Base-by-base conservation (phyloP, 1,140 invertebrate species). In the Psilanteris sp. region DNA sequence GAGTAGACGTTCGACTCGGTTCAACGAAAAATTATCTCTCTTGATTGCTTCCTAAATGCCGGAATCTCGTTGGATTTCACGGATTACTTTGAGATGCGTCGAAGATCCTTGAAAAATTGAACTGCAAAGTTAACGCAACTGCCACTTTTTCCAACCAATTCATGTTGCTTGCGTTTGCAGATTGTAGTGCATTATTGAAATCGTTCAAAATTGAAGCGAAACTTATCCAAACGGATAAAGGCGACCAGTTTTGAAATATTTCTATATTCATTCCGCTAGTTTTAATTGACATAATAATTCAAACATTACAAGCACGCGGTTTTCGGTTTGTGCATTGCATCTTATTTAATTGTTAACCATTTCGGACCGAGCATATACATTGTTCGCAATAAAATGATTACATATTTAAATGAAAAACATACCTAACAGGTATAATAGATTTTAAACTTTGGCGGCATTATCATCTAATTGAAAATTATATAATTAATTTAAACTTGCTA, bases 21-120 rank as follows among this genome's bases (percentile, higher is more conserved):
- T 43, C 62, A 13, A 43, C 71, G 67, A 77, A 77, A 77, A 77
- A 77, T 77, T 72, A 77, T 77, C 67, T 67, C 39, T 54, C 46
- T 13, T 72, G 74, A 77, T 77, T 77, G 74, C 67, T 37, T 71
- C 66, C 62, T 72, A 77, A 71, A 72, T 64, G 61, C 44, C 55
- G 37, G 54, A 68, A 57, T 77, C 62, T 62, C 43, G 34, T 50
- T 50, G 66, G 66, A 71, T 77, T 77, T 77, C 54, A 57, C 54
- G 54, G 74, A 77, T 71, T 71, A 77, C 61, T 52, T 70, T 67
- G 7, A 44, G 36, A 71, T 66, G 55, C 57, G 59, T 36, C 43
- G 39, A 26, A 31, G 46, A 59, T 59, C 34, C 46, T 34, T 77
- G 66, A 77, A 77, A 72, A 68, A 77, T 77, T 66, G 54, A 67